These are phyloP conservation scores for Zophobas morio DNA, from an alignment of 1,140 invertebrate genomes.

Conservation along the genomic window DNA sequence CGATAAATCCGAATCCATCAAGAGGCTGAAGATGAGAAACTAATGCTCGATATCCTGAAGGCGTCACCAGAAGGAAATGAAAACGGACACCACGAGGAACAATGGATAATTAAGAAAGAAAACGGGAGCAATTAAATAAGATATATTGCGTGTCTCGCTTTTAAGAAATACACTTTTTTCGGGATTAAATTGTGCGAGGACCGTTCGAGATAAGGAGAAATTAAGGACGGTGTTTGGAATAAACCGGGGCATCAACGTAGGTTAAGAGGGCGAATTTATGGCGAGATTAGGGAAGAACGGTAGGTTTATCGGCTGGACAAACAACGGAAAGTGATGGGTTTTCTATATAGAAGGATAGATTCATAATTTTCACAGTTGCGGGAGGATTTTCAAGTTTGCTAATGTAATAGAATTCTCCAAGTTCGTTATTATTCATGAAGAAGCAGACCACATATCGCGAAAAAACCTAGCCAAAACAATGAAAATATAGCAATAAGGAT, in stretches of 20 bases:
- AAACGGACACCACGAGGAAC: slow-evolving; percentile 4
- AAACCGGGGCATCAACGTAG: background rate
- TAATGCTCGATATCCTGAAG: slow-evolving; percentile 14
- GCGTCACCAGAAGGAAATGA: slow-evolving; percentile 1
- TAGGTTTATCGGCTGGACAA: background rate
- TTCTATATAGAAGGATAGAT: background rate
- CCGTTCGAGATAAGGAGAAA: slow-evolving; percentile 1
- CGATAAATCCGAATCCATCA: background rate
- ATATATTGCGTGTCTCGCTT: background rate
- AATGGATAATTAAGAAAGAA: slow-evolving; percentile 17
- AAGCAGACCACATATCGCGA: too few species aligned
- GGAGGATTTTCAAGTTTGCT: too few species aligned
- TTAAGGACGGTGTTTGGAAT: background rate
- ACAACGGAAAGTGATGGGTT: background rate
- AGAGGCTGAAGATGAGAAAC: slow-evolving; percentile 3
- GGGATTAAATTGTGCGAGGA: background rate
- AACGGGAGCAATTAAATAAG: background rate
- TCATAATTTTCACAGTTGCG: too few species aligned
- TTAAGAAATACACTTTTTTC: slow-evolving; percentile 2
- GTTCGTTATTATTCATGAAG: too few species aligned
- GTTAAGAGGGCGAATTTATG: background rate
- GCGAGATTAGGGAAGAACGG: background rate
- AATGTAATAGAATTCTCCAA: too few species aligned
- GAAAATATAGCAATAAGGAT: too few species aligned
- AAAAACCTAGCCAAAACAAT: too few species aligned